Evolutionary conservation across 2,888 invertebrate genomes (phyloP), one percentile per base, ranked within the genome.

Genomic region (Craniophora ligustri): DNA sequence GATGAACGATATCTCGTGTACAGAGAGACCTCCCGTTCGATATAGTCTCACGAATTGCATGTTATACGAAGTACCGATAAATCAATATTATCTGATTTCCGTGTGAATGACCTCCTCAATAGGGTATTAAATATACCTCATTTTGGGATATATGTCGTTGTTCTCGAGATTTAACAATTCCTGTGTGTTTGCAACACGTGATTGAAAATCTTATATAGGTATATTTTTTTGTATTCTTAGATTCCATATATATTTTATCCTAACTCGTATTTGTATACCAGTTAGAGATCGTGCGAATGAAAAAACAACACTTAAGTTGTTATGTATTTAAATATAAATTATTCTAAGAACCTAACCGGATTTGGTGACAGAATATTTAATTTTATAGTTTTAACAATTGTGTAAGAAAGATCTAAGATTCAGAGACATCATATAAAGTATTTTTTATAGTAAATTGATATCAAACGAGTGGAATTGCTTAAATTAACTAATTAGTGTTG

Each of bases 21-120:
- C 49, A 16, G 26, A 38, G 42, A 51, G 66, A 67, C 65, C 59
- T 69, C 70, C 47, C 45, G 49, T 59, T 46, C 48, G 48, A 59
- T 65, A 66, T 40, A 50, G 53, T 55, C 59, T 66, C 72, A 75
- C 75, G 75, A 75, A 61, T 61, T 63, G 60, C 51, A 66, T 61
- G 64, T 69, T 67, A 56, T 44, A 54, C 55, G 51, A 53, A 50
- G 49, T 58, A 51, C 36, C 51, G 47, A 51, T 64, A 66, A 66
- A 64, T 71, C 50, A 66, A 57, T 46, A 40, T 36, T 57, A 63
- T 69, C 49, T 47, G 8, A 44, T 45, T 53, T 47, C 46, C 42
- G 48, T 30, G 16, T 49, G 18, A 46, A 57, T 69, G 53, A 58
- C 65, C 53, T 68, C 42, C 19, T 44, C 46, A 44, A 47, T 56